Conservation (phyloP, 2,113 vertebrate species). For the Ceyx margarethae region DNA sequence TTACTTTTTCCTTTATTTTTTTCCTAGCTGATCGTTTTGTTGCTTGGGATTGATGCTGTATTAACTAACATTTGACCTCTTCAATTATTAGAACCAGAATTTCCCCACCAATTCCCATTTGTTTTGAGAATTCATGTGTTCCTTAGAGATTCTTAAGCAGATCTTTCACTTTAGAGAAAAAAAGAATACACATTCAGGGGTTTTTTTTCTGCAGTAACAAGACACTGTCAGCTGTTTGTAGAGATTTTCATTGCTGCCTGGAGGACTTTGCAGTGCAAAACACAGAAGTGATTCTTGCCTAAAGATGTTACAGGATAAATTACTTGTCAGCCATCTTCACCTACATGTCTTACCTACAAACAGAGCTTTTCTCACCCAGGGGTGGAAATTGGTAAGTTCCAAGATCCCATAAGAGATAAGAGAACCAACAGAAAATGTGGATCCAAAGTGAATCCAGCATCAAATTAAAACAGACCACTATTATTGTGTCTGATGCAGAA, state of each 20-base stretch:
- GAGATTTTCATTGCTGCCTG: background rate
- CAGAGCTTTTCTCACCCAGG: background rate
- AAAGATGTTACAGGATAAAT: background rate
- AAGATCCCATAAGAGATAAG: background rate
- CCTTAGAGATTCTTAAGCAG: background rate
- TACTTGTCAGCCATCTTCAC: background rate
- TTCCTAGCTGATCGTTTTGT: background rate
- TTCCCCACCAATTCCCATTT: background rate
- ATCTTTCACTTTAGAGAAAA: background rate
- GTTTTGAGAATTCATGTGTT: background rate
- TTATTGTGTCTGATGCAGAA: background rate
- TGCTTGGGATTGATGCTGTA: background rate
- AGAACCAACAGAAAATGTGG: background rate
- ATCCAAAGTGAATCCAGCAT: background rate
- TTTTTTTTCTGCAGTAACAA: background rate
- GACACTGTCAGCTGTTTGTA: background rate
- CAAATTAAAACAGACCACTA: background rate
- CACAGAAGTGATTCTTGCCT: background rate
- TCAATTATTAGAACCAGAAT: background rate
- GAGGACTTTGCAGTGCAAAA: background rate
- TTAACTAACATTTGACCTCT: background rate
- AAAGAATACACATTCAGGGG: background rate
- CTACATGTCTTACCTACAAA: background rate
- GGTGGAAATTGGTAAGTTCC: background rate
- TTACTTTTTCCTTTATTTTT: background rate